These are phyloP conservation scores for Eristalis tenax DNA, from an alignment of 2,888 invertebrate genomes.

Conservation along the genomic window DNA sequence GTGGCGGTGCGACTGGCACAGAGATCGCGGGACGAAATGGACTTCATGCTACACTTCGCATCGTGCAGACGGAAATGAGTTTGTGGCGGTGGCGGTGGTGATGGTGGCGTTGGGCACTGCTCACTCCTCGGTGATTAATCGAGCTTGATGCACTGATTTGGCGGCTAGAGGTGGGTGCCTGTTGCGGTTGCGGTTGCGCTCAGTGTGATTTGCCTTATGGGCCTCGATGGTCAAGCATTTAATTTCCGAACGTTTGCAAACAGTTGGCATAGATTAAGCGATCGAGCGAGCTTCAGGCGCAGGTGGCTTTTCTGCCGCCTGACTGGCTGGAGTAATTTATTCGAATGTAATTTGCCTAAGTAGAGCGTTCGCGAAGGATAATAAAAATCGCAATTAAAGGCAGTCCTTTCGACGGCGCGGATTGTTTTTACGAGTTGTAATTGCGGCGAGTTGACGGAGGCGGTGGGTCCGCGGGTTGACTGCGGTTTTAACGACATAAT, in stretches of 20 bases:
- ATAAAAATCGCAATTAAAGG: background rate
- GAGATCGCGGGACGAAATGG: constrained; percentile 10
- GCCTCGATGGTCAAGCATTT: constrained; percentile 63
- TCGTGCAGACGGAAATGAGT: constrained; percentile 58
- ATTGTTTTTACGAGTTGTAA: constrained; percentile 36
- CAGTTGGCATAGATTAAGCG: constrained; percentile 52
- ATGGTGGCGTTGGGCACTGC: background rate
- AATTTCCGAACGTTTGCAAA: constrained; percentile 57
- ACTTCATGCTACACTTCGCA: constrained; percentile 8
- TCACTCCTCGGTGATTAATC: constrained; percentile 61
- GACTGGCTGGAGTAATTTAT: constrained; percentile 39
- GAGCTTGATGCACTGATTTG: constrained; percentile 63
- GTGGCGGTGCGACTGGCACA: background rate
- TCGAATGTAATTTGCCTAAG: constrained; percentile 60
- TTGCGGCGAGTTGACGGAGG: background rate
- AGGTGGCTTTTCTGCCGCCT: constrained; percentile 42
- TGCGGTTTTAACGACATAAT: background rate
- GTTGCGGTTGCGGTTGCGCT: constrained; percentile 41
- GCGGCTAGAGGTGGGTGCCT: constrained; percentile 20
- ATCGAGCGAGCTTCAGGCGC: constrained; percentile 34
- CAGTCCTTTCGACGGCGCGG: background rate
- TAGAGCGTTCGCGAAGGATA: constrained; percentile 27
- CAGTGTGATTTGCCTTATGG: constrained; percentile 65
- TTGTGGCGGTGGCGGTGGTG: too few relatives aligned
- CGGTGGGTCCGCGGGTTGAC: background rate